Percentiles rank a stretch among this genome's conserved stretches.
These are phyloP conservation scores for Anguilla rostrata DNA, from an alignment of 2,113 vertebrate genomes.

Conservation along the genomic window DNA sequence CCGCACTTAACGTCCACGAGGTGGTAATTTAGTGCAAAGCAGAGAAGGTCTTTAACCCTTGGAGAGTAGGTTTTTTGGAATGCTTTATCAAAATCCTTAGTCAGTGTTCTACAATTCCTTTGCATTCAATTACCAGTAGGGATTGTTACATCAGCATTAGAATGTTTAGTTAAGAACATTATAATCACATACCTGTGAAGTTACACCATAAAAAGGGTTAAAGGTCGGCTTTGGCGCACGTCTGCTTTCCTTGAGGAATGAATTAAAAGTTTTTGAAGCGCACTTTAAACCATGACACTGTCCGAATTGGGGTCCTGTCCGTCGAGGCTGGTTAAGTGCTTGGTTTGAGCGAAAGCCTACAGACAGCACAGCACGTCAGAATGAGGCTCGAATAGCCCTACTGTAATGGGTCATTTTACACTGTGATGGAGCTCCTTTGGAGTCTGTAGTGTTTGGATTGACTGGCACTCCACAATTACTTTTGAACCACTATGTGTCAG, in stretches of 20 bases:
- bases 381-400: neutral
- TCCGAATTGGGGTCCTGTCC: neutral
- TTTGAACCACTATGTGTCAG: neutral
- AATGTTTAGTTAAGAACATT: too few species aligned
- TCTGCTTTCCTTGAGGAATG: neutral
- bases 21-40: neutral
- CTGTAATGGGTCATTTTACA: neutral
- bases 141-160: too few species aligned
- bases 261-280: neutral
- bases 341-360: neutral
- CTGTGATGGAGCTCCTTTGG: neutral
- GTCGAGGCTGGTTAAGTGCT: neutral
- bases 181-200: too few species aligned
- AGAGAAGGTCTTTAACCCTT: too few species aligned
- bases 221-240: neutral
- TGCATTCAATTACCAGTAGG: too few species aligned
- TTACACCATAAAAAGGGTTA: too few species aligned
- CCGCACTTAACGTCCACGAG: neutral
- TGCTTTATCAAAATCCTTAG: too few species aligned
- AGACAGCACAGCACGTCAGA: neutral
- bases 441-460: neutral
- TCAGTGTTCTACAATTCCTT: too few species aligned
- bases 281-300: neutral
- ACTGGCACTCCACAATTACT: neutral
- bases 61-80: too few species aligned